phyloP scores from a whole-genome alignment of 2,888 invertebrate genomes.

The Lapara coniferarum region DNA sequence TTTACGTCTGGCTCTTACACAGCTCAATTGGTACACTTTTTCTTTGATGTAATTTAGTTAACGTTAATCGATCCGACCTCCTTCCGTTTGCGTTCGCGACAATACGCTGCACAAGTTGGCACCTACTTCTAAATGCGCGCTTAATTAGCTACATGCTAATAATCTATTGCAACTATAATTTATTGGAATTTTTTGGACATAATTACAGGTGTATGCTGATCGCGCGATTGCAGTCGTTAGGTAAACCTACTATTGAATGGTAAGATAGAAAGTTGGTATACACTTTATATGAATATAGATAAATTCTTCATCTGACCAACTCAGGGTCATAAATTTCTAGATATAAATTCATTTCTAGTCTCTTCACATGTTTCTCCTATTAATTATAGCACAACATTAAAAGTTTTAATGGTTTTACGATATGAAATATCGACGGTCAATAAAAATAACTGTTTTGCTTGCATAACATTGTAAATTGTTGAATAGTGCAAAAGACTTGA shows the following conservation, averaged over 20 bases:
- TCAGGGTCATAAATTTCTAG: constrained; percentile 31
- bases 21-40: constrained; percentile 81
- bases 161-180: constrained; percentile 14
- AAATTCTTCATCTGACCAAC: background rate
- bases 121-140: constrained; percentile 7
- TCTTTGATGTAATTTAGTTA: constrained; percentile 55
- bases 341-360: constrained; percentile 39
- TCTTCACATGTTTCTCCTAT: background rate
- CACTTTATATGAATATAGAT: constrained; percentile 39
- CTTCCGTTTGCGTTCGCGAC: constrained; percentile 34
- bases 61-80: constrained; percentile 47
- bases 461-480: background rate
- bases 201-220: constrained; percentile 22
- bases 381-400: background rate
- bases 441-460: constrained; percentile 7
- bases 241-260: constrained; percentile 39
- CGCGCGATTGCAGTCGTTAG: constrained; percentile 45
- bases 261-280: constrained; percentile 50
- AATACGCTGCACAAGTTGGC: constrained; percentile 4
- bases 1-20: constrained; percentile 80
- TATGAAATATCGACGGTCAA: background rate
- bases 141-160: constrained; percentile 13
- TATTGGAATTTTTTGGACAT: constrained; percentile 8
- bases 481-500: constrained; percentile 32
- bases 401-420: background rate